Base-by-base conservation (phyloP, 2,113 vertebrate genomes). In the Protomyctophum bolini region DNA sequence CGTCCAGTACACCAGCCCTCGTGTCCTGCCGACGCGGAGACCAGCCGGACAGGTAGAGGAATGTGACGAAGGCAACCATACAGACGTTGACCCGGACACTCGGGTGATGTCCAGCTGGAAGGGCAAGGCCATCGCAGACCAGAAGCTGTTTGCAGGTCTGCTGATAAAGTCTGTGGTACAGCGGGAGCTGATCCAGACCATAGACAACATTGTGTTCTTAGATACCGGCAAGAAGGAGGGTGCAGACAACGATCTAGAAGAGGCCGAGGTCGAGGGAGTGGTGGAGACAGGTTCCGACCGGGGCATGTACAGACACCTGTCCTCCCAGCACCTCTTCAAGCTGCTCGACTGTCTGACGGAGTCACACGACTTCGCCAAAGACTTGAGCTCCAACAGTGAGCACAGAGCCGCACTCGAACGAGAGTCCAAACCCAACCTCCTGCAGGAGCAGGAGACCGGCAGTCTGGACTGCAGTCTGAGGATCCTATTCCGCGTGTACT, bases 131-230 rank as follows among this genome's bases (percentile, higher is more conserved):
- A 94, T 94, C 12, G 87, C 93, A 70, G 98, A 98, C 88, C 97
- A 98, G 94, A 96, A 94, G 79, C 93, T 99, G 21, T 98, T 99
- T 89, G 96, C 97, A 65, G 95, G 95, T 33, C 95, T 99, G 66
- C 95, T 99, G 62, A 99, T 99, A 79, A 98, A 98, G 83, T 99
- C 97, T 66, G 97, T 99, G 62, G 98, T 99, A 0, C 98, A 99
- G 89, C 88, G 98, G 72, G 98, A 99, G 66, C 81, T 99, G 60
- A 99, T 99, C 81, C 98, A 98, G 89, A 97, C 98, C 73, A 94
- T 99, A 10, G 97, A 99, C 89, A 98, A 97, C 81, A 98, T 99
- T 3, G 97, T 98, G 54, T 99, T 99, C 89, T 99, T 93, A 5
- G 91, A 97, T 7, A 99, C 96, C 0, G 98, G 98, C 90, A 99